Percentiles rank a stretch among this genome's conserved stretches.
Evolutionary conservation across 2,888 invertebrate species (phyloP).

Genomic region (Luffia ferchaultella): DNA sequence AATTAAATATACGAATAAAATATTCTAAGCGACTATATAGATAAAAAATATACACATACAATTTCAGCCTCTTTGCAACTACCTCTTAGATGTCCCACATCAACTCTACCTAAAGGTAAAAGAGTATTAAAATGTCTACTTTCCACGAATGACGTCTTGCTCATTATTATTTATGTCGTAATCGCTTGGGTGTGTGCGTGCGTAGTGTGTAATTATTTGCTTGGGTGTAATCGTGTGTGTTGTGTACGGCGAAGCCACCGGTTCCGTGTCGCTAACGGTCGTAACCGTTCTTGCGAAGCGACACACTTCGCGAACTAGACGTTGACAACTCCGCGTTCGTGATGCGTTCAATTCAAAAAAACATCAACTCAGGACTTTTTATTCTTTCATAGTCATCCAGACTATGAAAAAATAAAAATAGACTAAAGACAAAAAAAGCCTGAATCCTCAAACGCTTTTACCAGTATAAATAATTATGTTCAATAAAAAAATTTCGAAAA

Average conservation of each 20-base stretch:
- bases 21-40: background rate
- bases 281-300: conserved; percentile 26
- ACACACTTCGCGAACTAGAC: background rate
- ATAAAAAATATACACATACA: background rate
- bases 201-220: background rate
- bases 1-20: background rate
- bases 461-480: too few species aligned
- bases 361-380: too few species aligned
- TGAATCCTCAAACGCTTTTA: too few species aligned
- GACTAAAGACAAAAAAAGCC: too few species aligned
- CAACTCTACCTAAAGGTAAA: background rate
- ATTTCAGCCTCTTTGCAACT: background rate
- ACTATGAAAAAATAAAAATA: too few species aligned
- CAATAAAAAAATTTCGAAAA: too few species aligned
- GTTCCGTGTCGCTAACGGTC: conserved; percentile 39
- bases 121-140: background rate
- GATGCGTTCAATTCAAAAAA: too few species aligned
- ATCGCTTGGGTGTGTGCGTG: background rate
- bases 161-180: too few species aligned
- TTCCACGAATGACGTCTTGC: background rate
- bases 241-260: conserved; percentile 9
- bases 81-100: too few species aligned
- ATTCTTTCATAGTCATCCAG: too few species aligned
- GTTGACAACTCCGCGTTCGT: background rate
- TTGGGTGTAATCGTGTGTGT: background rate